phyloP scores from a whole-genome alignment of 1,140 invertebrate species.

The Homarus americanus region DNA sequence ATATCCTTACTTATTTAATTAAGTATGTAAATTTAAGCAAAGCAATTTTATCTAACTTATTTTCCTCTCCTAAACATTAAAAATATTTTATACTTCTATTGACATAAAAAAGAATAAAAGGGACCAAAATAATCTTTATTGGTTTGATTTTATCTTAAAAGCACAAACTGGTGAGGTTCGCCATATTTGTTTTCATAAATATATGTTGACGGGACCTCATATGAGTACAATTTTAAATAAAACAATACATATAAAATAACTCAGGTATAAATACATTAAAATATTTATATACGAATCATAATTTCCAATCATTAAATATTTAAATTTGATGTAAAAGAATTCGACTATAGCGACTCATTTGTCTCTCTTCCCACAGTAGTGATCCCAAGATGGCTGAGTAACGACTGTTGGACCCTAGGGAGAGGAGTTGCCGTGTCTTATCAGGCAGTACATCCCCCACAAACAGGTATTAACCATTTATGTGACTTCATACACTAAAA shows the following conservation, averaged over 20 bases:
- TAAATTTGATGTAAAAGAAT: background rate
- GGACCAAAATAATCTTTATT: too few species aligned
- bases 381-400: conserved; percentile 41
- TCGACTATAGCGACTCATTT: background rate
- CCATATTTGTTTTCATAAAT: conserved; percentile 13
- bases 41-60: too few species aligned
- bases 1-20: too few species aligned
- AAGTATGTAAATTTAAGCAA: too few species aligned
- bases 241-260: background rate
- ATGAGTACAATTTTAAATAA: background rate
- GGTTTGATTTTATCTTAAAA: background rate
- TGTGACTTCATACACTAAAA: too few species aligned
- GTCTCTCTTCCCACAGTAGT: conserved; percentile 7
- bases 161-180: background rate
- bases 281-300: background rate
- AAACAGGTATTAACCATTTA: background rate
- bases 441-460: background rate
- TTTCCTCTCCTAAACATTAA: too few species aligned
- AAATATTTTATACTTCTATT: too few species aligned
- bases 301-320: background rate
- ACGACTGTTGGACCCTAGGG: background rate
- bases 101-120: too few species aligned
- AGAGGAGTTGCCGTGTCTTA: background rate
- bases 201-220: background rate
- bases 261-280: background rate